Evolutionary conservation across 2,888 invertebrate genomes (phyloP).

Genomic region (Chrysotoxum bicinctum): DNA sequence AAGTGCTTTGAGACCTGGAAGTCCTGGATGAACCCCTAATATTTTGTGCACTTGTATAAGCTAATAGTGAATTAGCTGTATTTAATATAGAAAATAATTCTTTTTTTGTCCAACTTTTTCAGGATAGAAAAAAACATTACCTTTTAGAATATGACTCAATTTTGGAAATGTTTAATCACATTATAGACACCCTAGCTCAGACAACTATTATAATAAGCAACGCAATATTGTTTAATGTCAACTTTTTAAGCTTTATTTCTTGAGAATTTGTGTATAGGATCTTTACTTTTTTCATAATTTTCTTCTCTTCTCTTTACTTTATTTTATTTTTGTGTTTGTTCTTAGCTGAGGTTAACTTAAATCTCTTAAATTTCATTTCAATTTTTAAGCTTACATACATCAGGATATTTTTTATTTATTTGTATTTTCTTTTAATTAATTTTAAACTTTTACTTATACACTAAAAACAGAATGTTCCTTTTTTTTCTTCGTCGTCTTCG

Average conservation of each 20-base stretch:
- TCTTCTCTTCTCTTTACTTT: not conserved
- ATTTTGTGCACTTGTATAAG: too few species aligned
- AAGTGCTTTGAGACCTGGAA: too few species aligned
- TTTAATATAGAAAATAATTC: too few species aligned
- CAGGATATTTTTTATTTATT: not conserved
- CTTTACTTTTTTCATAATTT: too few species aligned
- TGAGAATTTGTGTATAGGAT: not conserved
- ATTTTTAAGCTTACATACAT: slow-evolving; percentile 6
- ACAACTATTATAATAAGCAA: too few species aligned
- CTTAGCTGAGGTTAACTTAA: not conserved
- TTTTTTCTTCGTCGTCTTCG: slow-evolving; percentile 5
- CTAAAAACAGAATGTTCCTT: slow-evolving; percentile 65
- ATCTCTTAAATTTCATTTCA: not conserved
- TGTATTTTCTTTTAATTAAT: slow-evolving; percentile 12
- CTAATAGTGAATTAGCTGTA: too few species aligned
- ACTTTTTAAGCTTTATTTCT: not conserved
- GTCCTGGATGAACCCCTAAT: too few species aligned
- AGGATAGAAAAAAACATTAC: too few species aligned
- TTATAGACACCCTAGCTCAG: too few species aligned
- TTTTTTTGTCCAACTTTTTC: too few species aligned
- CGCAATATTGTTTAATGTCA: not conserved
- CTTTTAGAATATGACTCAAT: too few species aligned
- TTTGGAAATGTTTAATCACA: too few species aligned
- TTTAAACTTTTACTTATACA: slow-evolving; percentile 45
- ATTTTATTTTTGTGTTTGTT: not conserved